Conservation (phyloP, 2,888 invertebrate species). For the Lobophora halterata region DNA sequence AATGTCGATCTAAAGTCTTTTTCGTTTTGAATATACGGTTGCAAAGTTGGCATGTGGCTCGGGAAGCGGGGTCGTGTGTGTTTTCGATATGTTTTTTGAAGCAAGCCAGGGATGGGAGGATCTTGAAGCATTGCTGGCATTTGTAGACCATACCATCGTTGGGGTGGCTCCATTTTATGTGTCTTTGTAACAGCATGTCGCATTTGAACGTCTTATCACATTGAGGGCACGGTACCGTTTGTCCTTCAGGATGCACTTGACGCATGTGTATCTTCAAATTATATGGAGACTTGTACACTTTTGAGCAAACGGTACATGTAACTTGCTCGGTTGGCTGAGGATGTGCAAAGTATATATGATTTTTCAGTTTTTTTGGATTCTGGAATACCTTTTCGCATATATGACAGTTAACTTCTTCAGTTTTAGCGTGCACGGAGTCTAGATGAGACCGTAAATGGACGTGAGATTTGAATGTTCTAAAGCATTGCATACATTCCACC, state of each 20-base stretch:
- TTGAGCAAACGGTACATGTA: constrained; percentile 37
- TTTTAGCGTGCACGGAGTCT: constrained; percentile 36
- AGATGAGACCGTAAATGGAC: constrained; percentile 39
- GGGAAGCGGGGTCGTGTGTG: constrained; percentile 30
- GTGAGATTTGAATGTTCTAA: constrained; percentile 39
- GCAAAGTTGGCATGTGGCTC: constrained; percentile 27
- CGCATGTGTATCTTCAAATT: constrained; percentile 43
- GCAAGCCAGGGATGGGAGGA: constrained; percentile 32
- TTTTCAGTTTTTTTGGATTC: constrained; percentile 41
- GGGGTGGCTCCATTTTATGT: constrained; percentile 45
- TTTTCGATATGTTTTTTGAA: constrained; percentile 38
- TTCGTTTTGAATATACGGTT: constrained; percentile 28
- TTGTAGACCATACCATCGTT: constrained; percentile 40
- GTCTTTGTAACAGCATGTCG: constrained; percentile 41
- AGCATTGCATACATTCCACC: constrained; percentile 40
- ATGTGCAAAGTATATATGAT: constrained; percentile 46
- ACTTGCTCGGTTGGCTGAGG: constrained; percentile 36
- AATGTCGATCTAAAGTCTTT: constrained; percentile 32
- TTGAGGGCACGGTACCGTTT: constrained; percentile 33
- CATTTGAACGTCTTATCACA: constrained; percentile 43
- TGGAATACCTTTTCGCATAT: constrained; percentile 40
- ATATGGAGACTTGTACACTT: constrained; percentile 40
- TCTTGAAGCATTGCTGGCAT: constrained; percentile 39
- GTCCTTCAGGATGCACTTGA: constrained; percentile 39
- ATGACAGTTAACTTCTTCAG: constrained; percentile 32